A percentile compares a stretch with the other conserved stretches of the same genome.
phyloP scores from a whole-genome alignment of 30 jellyfish, hydroid and myxozoan species.

The Aurelia aurita region DNA sequence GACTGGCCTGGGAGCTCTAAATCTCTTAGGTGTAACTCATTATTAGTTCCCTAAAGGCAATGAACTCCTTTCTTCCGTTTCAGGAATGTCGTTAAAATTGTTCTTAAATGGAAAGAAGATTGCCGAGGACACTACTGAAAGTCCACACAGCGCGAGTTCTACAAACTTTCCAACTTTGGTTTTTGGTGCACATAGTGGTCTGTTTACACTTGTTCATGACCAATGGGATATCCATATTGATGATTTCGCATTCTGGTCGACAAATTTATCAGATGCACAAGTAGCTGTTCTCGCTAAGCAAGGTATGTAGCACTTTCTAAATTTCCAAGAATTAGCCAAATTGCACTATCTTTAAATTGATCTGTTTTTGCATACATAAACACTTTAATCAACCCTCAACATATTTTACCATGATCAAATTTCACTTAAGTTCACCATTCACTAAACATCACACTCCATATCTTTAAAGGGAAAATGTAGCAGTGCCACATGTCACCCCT shows the following conservation, averaged over 20 bases:
- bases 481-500: too few species aligned
- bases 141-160: background rate
- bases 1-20: too few species aligned
- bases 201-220: background rate
- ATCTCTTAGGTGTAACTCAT: too few species aligned
- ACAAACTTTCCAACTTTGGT: conserved; percentile 1
- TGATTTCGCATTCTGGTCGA: conserved; percentile 32
- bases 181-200: conserved; percentile 8
- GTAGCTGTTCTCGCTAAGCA: background rate
- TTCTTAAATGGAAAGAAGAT: conserved; percentile 4
- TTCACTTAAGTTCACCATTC: too few species aligned
- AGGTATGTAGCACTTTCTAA: conserved; percentile 3
- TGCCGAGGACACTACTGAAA: background rate
- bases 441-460: too few species aligned
- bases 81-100: conserved; percentile 17
- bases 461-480: too few species aligned
- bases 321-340: too few species aligned
- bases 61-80: background rate
- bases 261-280: conserved; percentile 25
- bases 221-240: conserved; percentile 20
- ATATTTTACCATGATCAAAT: too few species aligned
- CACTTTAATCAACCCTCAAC: too few species aligned
- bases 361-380: too few species aligned
- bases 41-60: too few species aligned
- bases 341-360: too few species aligned